Conservation (phyloP, 53 echinoderm and acorn worm genomes). For the Mesocentrotus franciscanus region DNA sequence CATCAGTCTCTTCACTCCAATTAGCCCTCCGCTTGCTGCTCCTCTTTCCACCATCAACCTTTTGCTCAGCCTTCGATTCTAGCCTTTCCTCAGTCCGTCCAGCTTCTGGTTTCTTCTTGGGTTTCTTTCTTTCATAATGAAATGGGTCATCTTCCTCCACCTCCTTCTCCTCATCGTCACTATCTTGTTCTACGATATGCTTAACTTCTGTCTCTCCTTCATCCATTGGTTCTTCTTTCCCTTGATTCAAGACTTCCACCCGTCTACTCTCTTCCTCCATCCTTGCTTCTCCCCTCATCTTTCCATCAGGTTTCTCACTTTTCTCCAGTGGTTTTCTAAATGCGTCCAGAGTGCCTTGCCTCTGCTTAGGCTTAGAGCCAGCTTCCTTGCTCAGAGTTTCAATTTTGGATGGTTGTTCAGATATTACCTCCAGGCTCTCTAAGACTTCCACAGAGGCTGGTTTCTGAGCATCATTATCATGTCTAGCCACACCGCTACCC, state of each 20-base stretch:
- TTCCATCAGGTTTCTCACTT: background rate
- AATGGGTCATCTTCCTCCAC: constrained; percentile 34
- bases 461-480: background rate
- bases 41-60: constrained; percentile 30
- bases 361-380: constrained; percentile 1
- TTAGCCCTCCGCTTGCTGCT: constrained; percentile 36
- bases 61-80: background rate
- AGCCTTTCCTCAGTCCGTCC: background rate
- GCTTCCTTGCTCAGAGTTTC: background rate
- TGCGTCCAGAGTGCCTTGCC: constrained; percentile 13
- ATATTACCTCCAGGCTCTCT: constrained; percentile 14
- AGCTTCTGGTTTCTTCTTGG: background rate
- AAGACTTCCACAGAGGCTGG: background rate
- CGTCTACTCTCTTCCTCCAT: background rate
- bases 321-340: constrained; percentile 1
- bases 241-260: background rate
- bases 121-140: constrained; percentile 35
- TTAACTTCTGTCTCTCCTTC: constrained; percentile 1
- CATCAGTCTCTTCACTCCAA: constrained; percentile 53
- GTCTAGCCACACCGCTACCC: background rate
- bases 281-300: background rate
- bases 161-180: constrained; percentile 32
- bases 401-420: background rate
- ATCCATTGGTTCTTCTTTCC: constrained; percentile 62
- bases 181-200: background rate